Evolutionary conservation across 2,113 vertebrate species (phyloP), one percentile per base, ranked within the genome.

Genomic region (Chelonoidis abingdonii): DNA sequence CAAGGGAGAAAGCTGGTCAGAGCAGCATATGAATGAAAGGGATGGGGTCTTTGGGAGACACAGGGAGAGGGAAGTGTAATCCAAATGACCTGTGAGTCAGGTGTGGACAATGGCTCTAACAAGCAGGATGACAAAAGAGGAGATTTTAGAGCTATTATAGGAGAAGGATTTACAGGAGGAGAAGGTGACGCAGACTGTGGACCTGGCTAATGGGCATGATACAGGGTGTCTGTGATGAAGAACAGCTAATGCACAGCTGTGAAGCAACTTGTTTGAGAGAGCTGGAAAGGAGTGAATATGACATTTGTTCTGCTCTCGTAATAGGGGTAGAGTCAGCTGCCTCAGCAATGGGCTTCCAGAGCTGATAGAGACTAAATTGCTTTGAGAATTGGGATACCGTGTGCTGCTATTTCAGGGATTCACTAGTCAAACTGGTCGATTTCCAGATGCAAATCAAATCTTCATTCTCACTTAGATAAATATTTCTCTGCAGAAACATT

Each of bases 371-470:
- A 89, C 75, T 95, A 95, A 97, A 97, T 96, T 97, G 94, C 94
- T 96, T 90, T 86, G 91, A 97, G 94, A 96, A 97, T 88, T 94
- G 95, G 95, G 95, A 94, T 92, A 84, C 2, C 0, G 87, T 91
- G 89, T 91, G 92, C 93, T 94, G 90, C 91, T 95, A 95, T 96
- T 96, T 96, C 83, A 93, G 95, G 95, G 92, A 53, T 82, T 97
- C 69, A 3, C 95, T 95, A 96, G 93, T 97, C 95, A 97, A 95
- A 97, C 87, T 86, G 97, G 96, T 93, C 93, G 94, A 96, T 98
- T 98, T 98, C 96, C 95, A 96, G 96, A 92, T 92, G 91, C 96
- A 98, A 98, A 97, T 97, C 49, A 93, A 88, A 97, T 95, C 97
- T 96, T 98, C 96, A 94, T 95, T 98, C 96, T 98, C 44, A 9